A percentile compares a stretch with the other conserved stretches of the same genome.
These are phyloP conservation scores for Poecilobothrus nobilitatus DNA, from an alignment of 2,888 invertebrate species.

Conservation along the genomic window DNA sequence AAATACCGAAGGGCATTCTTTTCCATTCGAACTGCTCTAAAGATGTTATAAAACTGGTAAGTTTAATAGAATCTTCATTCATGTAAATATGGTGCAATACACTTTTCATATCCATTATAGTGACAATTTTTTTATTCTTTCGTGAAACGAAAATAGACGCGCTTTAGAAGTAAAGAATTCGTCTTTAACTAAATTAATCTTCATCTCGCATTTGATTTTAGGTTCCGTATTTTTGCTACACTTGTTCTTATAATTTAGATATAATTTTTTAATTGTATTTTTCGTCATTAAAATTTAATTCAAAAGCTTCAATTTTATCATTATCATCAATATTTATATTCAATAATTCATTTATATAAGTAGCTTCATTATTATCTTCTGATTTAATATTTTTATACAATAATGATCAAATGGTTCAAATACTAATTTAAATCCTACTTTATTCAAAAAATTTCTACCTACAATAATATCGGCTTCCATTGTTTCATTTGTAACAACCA, in stretches of 20 bases:
- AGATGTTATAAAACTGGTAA: neutral
- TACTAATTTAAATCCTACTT: neutral
- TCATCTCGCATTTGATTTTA: conserved; percentile 8
- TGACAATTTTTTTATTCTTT: neutral
- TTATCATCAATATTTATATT: neutral
- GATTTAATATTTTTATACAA: neutral
- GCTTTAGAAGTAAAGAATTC: neutral
- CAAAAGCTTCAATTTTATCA: neutral
- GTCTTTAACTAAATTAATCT: neutral
- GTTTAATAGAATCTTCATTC: neutral
- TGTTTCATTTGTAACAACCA: neutral
- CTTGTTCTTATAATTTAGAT: no score
- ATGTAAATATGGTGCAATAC: no score
- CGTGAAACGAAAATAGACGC: neutral
- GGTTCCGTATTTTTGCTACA: neutral
- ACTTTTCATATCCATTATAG: no score
- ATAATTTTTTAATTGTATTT: neutral
- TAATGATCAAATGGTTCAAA: neutral
- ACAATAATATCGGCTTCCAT: neutral
- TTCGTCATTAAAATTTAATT: neutral
- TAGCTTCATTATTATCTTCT: neutral
- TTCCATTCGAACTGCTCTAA: neutral
- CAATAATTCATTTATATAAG: neutral
- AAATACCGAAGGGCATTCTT: neutral
- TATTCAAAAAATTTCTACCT: conserved; percentile 8